Percentiles rank a stretch among this genome's conserved stretches.
Evolutionary conservation across 2,797 vertebrate genomes (phyloP).

Genomic region (Podarcis lilfordi): DNA sequence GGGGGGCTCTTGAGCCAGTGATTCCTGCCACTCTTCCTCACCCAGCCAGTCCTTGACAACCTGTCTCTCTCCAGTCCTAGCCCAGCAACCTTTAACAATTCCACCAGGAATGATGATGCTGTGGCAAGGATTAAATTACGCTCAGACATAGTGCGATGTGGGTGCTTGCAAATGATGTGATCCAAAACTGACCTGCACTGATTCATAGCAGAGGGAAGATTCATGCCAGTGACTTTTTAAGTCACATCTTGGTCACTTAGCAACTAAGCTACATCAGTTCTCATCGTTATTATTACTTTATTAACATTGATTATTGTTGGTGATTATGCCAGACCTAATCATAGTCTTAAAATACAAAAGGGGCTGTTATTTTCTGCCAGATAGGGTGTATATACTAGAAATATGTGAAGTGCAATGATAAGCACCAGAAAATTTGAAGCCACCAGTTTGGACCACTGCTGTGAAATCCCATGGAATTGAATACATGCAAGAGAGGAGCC

Average conservation of each 20-base stretch:
- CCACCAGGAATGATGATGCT: too few relatives aligned
- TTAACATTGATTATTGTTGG: too few relatives aligned
- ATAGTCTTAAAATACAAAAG: constrained; percentile 13
- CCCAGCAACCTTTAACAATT: too few relatives aligned
- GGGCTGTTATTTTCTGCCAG: neutral
- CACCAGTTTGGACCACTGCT: constrained; percentile 44
- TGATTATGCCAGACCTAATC: neutral
- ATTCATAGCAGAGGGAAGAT: neutral
- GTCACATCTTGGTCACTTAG: neutral
- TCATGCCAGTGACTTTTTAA: neutral
- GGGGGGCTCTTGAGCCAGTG: too few relatives aligned
- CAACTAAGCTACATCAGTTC: neutral
- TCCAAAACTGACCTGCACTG: neutral
- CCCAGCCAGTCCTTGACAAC: too few relatives aligned
- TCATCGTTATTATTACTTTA: too few relatives aligned
- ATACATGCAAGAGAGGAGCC: constrained; percentile 33
- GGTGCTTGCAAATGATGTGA: neutral
- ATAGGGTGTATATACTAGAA: neutral
- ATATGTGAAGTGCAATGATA: neutral
- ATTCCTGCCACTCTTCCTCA: too few relatives aligned
- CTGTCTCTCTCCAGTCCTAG: too few relatives aligned
- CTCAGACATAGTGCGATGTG: too few relatives aligned
- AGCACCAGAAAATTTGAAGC: neutral
- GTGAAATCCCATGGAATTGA: constrained; percentile 38
- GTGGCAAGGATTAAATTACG: too few relatives aligned